phyloP scores from a whole-genome alignment of 2,113 vertebrate genomes.

The Podiceps cristatus region DNA sequence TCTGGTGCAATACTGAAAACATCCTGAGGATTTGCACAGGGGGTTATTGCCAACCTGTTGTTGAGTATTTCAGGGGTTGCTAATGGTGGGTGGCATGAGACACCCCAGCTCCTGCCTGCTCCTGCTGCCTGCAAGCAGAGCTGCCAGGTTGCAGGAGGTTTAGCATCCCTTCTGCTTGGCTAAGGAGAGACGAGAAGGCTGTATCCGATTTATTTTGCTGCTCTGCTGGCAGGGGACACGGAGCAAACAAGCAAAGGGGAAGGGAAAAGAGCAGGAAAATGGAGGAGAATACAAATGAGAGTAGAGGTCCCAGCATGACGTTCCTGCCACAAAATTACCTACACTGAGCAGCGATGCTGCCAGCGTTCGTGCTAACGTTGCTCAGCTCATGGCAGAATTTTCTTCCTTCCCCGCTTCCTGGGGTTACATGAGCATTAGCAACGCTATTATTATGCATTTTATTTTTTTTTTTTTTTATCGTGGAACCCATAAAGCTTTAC shows the following conservation, averaged over 20 bases:
- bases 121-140: background rate
- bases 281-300: background rate
- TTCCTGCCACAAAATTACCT: background rate
- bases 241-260: background rate
- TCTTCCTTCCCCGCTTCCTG: background rate
- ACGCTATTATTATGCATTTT: background rate
- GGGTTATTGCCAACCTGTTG: background rate
- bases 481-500: background rate
- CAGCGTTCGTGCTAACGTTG: rapidly evolving
- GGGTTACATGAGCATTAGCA: background rate
- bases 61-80: background rate
- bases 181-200: background rate
- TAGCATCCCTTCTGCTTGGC: background rate
- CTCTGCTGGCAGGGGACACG: background rate
- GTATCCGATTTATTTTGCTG: background rate
- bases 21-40: background rate
- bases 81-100: too few species aligned
- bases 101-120: background rate
- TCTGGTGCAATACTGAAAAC: background rate
- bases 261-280: background rate
- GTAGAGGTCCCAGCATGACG: background rate
- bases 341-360: background rate
- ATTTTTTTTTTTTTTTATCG: background rate
- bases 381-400: background rate
- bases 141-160: background rate